A percentile compares a stretch with the other conserved stretches of the same genome.
These are phyloP conservation scores for Tympanuchus pallidicinctus DNA, from an alignment of 2,113 vertebrate species.

Conservation along the genomic window DNA sequence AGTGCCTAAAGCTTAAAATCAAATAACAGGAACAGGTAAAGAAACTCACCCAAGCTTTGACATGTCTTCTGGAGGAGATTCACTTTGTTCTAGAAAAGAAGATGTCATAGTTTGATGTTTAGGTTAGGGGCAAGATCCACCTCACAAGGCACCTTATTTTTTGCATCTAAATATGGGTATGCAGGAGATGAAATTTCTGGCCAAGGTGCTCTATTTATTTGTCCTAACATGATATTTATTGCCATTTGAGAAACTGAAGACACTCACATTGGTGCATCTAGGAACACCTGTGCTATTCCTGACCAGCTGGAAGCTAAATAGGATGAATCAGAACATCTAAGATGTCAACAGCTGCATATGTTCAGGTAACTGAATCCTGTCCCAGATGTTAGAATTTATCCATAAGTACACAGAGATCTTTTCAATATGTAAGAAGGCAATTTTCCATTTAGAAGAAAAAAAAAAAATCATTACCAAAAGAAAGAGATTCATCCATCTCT, in stretches of 20 bases:
- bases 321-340: not conserved
- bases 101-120: not conserved
- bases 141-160: not conserved
- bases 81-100: not conserved
- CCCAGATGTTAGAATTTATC: not conserved
- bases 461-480: not conserved
- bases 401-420: not conserved
- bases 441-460: not conserved
- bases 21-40: not conserved
- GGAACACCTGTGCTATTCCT: not conserved
- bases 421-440: not conserved
- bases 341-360: not conserved
- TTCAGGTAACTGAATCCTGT: constrained; percentile 2
- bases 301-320: not conserved
- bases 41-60: not conserved
- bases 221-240: not conserved
- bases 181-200: not conserved
- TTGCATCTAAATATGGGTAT: fast-evolving
- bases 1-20: not conserved
- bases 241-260: constrained; percentile 6
- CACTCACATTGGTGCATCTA: not conserved
- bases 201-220: not conserved
- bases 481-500: not conserved
- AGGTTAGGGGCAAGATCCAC: not conserved
- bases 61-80: not conserved